Conservation (phyloP, 2,797 vertebrate species). For the Heliangelus exortis region DNA sequence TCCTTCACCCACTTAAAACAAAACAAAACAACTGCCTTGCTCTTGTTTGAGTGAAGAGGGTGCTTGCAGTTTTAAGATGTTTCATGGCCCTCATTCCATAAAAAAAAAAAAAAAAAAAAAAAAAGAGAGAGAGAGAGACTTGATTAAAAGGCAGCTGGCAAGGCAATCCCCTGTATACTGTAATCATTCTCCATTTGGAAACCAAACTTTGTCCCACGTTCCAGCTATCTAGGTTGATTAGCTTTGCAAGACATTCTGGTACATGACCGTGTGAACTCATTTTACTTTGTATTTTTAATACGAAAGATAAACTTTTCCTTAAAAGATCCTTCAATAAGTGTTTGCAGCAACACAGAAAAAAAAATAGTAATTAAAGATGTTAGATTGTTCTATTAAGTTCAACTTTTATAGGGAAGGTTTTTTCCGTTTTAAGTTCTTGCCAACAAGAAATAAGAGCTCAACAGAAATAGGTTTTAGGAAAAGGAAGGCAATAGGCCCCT, state of each 20-base stretch:
- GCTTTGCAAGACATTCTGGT: neutral
- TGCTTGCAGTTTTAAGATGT: conserved; percentile 48
- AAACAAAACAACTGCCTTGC: neutral
- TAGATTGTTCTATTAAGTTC: conserved; percentile 35
- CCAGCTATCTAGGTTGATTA: conserved; percentile 11
- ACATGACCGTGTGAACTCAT: neutral
- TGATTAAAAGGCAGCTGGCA: conserved; percentile 59
- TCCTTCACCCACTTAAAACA: conserved; percentile 33
- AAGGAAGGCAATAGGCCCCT: neutral
- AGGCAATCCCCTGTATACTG: conserved; percentile 8
- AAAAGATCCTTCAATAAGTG: conserved; percentile 5
- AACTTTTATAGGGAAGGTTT: conserved; percentile 31
- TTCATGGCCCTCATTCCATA: conserved; percentile 9
- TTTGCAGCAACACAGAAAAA: conserved; percentile 43
- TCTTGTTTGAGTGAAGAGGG: conserved; percentile 15
- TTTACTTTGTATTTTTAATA: conserved; percentile 23
- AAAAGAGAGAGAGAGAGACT: too few species aligned
- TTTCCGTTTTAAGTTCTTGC: conserved; percentile 56
- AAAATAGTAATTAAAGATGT: conserved; percentile 48
- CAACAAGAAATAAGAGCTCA: conserved; percentile 55
- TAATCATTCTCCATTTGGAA: conserved; percentile 50
- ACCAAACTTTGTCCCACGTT: conserved; percentile 36
- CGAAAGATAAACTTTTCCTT: neutral
- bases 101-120: neutral
- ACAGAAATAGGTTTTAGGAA: neutral